Base-by-base conservation (phyloP, 2,797 vertebrate genomes). In the Chelmon rostratus region DNA sequence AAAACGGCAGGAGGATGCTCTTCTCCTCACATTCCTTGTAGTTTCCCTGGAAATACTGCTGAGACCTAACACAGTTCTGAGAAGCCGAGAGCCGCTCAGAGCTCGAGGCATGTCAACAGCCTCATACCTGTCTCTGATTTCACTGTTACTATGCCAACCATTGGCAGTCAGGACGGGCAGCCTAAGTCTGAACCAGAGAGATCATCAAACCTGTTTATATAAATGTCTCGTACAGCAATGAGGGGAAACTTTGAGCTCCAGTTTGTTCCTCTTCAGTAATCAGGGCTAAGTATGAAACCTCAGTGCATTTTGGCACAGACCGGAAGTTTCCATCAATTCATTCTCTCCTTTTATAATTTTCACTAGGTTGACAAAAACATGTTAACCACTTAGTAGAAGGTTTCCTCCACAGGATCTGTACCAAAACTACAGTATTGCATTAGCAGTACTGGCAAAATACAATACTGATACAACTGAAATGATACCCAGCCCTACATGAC, bases 11-110 rank as follows among this genome's bases (percentile, higher is more conserved):
- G 57, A 49, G 68, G 38, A 5, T 1, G 5, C 18, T 52, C 37
- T 28, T 42, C 47, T 54, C 40, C 31, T 50, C 57, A 71, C 81
- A 81, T 87, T 84, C 76, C 68, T 71, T 25, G 50, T 19, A 53
- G 50, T 74, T 49, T 67, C 82, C 67, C 64, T 68, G 70, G 83
- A 81, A 73, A 76, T 28, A 44, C 68, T 15, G 1, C 40, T 12
- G 72, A 73, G 64, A 73, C 38, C 68, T 25, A 53, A 79, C 65
- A 61, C 59, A 44, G 64, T 44, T 33, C 25, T 40, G 64, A 86
- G 49, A 76, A 68, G 61, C 53, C 57, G 37, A 37, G 44, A 33
- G 18, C n/a, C 1, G 9, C 47, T 69, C 58, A 38, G 50, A 54
- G 53, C 38, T 58, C 19, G 59, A 15, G 47, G 21, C 46, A 47